These are phyloP conservation scores for Xestia rhomboidea DNA, from an alignment of 2,888 invertebrate species.

Conservation along the genomic window DNA sequence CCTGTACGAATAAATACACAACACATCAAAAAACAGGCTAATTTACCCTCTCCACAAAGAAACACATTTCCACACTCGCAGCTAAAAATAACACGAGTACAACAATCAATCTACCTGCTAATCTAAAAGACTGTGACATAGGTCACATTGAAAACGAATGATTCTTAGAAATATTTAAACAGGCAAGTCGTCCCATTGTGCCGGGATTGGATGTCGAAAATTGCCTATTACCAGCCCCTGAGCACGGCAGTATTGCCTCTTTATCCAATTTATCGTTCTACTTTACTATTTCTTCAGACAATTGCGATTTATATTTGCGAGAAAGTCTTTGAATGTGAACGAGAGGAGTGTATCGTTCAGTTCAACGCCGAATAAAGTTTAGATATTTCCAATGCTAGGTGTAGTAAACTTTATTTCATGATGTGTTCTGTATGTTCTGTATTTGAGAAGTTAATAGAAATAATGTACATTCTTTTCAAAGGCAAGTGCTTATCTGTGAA, in stretches of 20 bases:
- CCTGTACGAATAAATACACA: background rate
- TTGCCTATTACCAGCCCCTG: conserved; percentile 87
- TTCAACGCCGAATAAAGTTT: conserved; percentile 59
- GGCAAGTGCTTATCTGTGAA: background rate
- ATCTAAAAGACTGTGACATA: conserved; percentile 57
- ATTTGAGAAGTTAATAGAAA: conserved; percentile 8
- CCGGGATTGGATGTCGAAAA: conserved; percentile 87
- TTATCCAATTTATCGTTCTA: conserved; percentile 87
- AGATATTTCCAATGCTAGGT: conserved; percentile 46
- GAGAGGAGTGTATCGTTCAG: conserved; percentile 52
- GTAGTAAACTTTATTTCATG: conserved; percentile 37
- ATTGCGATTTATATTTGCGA: conserved; percentile 74
- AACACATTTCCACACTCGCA: background rate
- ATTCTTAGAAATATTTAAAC: conserved; percentile 84
- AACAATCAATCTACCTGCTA: conserved; percentile 49
- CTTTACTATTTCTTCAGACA: conserved; percentile 82
- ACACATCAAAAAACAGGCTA: background rate
- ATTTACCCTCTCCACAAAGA: background rate
- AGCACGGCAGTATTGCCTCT: conserved; percentile 86
- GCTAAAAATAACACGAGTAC: conserved; percentile 28
- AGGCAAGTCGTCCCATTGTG: conserved; percentile 78
- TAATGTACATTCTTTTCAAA: background rate
- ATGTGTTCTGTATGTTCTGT: conserved; percentile 8
- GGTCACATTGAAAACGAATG: conserved; percentile 63
- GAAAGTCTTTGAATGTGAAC: conserved; percentile 64